phyloP scores from a whole-genome alignment of 2,113 vertebrate species.

The Paramormyrops kingsleyae region DNA sequence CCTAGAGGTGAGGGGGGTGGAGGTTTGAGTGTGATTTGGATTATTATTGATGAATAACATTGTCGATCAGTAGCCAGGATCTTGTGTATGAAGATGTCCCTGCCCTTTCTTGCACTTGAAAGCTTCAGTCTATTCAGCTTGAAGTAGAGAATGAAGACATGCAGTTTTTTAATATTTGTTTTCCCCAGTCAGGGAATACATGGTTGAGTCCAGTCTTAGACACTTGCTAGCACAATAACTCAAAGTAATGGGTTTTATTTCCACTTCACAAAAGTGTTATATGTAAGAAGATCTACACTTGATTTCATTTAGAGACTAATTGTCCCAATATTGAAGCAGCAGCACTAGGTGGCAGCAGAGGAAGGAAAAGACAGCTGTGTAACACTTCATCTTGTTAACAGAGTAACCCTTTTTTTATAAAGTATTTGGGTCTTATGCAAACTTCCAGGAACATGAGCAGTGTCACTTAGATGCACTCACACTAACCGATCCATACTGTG shows the following conservation, averaged over 20 bases:
- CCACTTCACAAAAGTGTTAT: neutral
- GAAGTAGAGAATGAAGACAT: neutral
- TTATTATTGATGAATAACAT: neutral
- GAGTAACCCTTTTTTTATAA: too few relatives aligned
- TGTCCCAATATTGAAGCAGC: too few relatives aligned
- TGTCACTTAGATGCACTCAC: neutral
- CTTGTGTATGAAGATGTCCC: neutral
- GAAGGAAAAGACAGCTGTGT: too few relatives aligned
- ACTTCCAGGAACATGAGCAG: neutral
- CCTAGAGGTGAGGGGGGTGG: slow-evolving; percentile 69
- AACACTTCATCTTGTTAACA: too few relatives aligned
- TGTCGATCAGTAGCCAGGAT: neutral
- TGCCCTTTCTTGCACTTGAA: neutral
- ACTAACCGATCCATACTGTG: neutral
- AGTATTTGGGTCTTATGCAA: too few relatives aligned
- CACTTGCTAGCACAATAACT: neutral
- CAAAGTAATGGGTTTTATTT: neutral
- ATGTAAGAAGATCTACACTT: too few relatives aligned
- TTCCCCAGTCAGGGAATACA: too few relatives aligned
- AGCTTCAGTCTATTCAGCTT: neutral
- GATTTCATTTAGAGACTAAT: too few relatives aligned
- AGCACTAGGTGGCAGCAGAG: too few relatives aligned
- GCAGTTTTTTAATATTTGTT: too few relatives aligned
- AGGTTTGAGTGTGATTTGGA: slow-evolving; percentile 31
- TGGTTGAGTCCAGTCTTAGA: neutral